Evolutionary conservation across 2,888 invertebrate species (phyloP), one percentile per base, ranked within the genome.

Genomic region (Agapostemon virescens): DNA sequence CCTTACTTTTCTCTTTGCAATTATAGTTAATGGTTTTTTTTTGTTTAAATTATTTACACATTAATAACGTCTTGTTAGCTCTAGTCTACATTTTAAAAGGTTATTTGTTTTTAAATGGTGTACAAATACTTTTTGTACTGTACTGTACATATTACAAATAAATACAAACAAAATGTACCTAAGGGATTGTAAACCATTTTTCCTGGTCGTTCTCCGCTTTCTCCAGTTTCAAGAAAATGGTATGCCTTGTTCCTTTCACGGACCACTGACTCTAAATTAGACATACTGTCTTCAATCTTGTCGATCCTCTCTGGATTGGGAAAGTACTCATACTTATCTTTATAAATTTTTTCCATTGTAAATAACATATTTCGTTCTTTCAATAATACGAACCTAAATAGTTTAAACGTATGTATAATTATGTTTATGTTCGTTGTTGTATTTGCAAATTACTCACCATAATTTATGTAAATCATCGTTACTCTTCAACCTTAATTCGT

Each of bases 321-420:
- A 92, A 99, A 97, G 9, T 96, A 85, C 90, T 95, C 93, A 0
- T 84, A 93, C 93, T 90, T 95, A 58, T 95, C 93, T 69, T 96
- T 95, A 93, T 95, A 95, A 92, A 96, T 96, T 82, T 97, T 95
- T 93, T 98, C 97, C 99, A 99, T 98, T 2, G 99, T 99, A 83
- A 98, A 93, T 26, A 99, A 94, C 99, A 99, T 99, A 92, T 99
- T 99, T 74, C 96, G 95, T 93, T 99, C 99, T 93, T 99, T 99
- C 72, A 99, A 93, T 76, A 99, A 93, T 23, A 97, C 94, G 93
- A 94, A 97, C 96, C 96, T 96, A 84, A 30, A 85, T 11, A 66
- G 33, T 36, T 33, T 11, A 1, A 45, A n/a, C 4, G 7, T 36
- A 45, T 11, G 5, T n/a, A 36, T 40, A 33, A 7, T 33, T 40